Percentiles rank a stretch among this genome's conserved stretches.
These are phyloP conservation scores for Melanotaenia maccullochi DNA, from an alignment of 2,797 vertebrate genomes.

Conservation along the genomic window DNA sequence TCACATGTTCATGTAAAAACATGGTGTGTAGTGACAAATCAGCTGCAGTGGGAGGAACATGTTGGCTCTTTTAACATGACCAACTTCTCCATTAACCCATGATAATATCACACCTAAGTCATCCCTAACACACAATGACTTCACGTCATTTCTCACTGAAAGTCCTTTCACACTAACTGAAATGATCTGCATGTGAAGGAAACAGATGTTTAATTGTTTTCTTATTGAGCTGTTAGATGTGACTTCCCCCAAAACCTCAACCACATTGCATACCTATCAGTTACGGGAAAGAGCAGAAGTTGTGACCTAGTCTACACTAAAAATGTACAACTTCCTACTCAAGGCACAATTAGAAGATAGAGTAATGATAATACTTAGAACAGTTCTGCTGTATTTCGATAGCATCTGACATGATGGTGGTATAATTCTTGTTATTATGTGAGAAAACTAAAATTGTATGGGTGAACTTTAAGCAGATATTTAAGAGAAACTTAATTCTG, in stretches of 20 bases:
- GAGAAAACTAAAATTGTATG: not conserved
- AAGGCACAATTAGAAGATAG: not conserved
- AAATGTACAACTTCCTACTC: not conserved
- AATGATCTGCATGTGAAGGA: not conserved
- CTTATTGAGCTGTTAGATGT: not conserved
- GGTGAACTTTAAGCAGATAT: not conserved
- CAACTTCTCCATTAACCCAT: not conserved
- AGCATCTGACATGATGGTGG: not conserved
- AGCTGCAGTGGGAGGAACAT: not conserved
- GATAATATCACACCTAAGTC: not conserved
- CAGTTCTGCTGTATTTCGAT: not conserved
- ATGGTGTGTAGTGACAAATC: not conserved
- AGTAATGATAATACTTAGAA: not conserved
- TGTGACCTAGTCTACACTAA: not conserved
- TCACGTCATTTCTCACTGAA: not conserved
- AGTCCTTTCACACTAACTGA: not conserved
- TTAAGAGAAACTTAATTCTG: not conserved
- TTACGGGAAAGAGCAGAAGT: not conserved
- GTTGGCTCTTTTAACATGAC: not conserved
- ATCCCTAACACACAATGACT: not conserved
- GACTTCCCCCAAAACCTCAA: not conserved
- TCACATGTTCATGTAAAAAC: not conserved
- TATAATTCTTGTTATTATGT: not conserved
- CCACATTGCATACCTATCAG: not conserved
- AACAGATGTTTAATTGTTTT: not conserved